phyloP scores from a whole-genome alignment of 2,888 invertebrate genomes.

The Callyntrura sp. region DNA sequence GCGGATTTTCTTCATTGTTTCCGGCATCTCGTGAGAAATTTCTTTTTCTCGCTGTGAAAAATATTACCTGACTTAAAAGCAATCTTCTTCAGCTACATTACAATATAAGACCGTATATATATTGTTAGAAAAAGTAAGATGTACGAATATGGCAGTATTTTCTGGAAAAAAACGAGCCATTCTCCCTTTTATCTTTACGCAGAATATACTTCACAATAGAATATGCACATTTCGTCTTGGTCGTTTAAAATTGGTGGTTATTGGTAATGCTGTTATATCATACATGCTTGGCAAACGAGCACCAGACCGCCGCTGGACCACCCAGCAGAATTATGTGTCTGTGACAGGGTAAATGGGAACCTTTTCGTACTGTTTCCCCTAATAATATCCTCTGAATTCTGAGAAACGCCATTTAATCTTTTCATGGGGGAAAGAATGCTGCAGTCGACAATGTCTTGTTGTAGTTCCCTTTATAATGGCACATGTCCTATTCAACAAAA shows the following conservation, averaged over 20 bases:
- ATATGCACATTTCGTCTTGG: constrained; percentile 23
- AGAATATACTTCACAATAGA: background rate
- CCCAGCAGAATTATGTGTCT: constrained; percentile 37
- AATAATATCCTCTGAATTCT: background rate
- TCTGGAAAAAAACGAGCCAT: constrained; percentile 21
- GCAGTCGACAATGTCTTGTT: background rate
- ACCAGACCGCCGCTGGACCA: constrained; percentile 1
- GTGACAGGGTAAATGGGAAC: constrained; percentile 13
- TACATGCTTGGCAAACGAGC: background rate
- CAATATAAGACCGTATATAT: constrained; percentile 60
- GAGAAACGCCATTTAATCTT: background rate
- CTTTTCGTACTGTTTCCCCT: background rate
- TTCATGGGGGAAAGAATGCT: background rate
- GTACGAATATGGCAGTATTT: constrained; percentile 51
- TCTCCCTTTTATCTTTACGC: background rate
- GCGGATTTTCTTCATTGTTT: constrained; percentile 70
- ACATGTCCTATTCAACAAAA: constrained; percentile 29
- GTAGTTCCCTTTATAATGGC: constrained; percentile 21
- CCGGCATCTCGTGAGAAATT: constrained; percentile 60
- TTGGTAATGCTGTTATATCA: constrained; percentile 16
- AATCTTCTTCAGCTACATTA: constrained; percentile 39
- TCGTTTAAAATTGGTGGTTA: constrained; percentile 42
- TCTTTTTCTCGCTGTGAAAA: constrained; percentile 47
- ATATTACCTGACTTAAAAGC: constrained; percentile 49
- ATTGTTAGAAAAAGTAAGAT: constrained; percentile 59